These are phyloP conservation scores for Scyliorhinus canicula DNA, from an alignment of 2,797 vertebrate genomes.

Conservation along the genomic window DNA sequence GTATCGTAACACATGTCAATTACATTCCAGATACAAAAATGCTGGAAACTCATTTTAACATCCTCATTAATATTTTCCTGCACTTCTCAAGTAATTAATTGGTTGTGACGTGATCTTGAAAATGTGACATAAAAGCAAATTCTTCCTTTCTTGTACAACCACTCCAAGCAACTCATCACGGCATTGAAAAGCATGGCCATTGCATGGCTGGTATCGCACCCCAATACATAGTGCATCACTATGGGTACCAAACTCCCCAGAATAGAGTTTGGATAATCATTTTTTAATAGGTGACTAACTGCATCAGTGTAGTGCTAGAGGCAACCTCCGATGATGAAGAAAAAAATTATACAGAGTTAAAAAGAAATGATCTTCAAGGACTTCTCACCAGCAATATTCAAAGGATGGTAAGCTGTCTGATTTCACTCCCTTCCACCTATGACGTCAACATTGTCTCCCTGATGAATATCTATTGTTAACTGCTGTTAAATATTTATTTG, in stretches of 20 bases:
- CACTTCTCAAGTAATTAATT: background rate
- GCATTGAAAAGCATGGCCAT: background rate
- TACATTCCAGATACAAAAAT: background rate
- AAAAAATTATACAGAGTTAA: background rate
- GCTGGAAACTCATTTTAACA: background rate
- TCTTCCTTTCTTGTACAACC: background rate
- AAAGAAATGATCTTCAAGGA: background rate
- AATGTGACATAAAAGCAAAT: background rate
- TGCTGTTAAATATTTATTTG: background rate
- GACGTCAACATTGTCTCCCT: background rate
- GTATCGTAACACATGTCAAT: too few species aligned
- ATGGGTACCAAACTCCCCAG: background rate
- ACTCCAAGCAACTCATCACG: background rate
- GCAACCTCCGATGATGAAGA: background rate
- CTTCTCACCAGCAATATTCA: background rate
- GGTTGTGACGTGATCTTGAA: background rate
- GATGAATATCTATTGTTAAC: background rate
- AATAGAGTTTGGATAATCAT: background rate
- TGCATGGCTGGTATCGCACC: background rate
- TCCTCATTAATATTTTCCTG: background rate
- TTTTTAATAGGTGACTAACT: background rate
- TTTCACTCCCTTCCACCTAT: background rate
- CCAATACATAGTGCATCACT: background rate
- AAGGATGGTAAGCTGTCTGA: background rate
- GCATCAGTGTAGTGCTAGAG: background rate